Evolutionary conservation across 2,113 vertebrate species (phyloP), one percentile per base, ranked within the genome.

Genomic region (Corythornis madagascariensis): DNA sequence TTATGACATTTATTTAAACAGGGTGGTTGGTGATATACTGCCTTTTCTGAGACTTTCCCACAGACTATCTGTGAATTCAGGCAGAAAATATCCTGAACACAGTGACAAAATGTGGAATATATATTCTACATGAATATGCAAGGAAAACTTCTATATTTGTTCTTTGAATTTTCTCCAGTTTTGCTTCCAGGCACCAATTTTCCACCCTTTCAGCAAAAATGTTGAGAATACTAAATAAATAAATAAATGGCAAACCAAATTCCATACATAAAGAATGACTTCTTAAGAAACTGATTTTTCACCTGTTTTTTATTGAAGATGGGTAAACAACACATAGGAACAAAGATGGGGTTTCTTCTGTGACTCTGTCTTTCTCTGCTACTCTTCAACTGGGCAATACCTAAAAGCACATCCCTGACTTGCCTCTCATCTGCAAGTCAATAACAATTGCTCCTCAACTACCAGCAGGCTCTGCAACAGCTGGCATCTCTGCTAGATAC

Each of bases 131-230:
- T 76, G 50, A 86, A 74, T 67, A 86, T 79, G 55, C 77, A 84
- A 59, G 42, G 29, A 78, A 69, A 90, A 53, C 5, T 55, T 84
- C 75, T 83, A 76, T 66, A 78, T 89, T 69, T 9, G 9, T 67
- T 9, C 48, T 79, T 79, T 70, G n/a, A 87, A 56, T 94, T 92
- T 90, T 84, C 64, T 89, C 47, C 33, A 66, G 0, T 61, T 89
- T 83, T 95, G 5, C 45, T 88, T 90, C 33, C 64, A 93, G 65
- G 40, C n/a, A 90, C 11, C 16, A 50, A 70, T 72, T 91, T 88
- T 92, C n/a, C 55, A 77, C 6, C 11, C 29, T 81, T 88, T 63
- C 60, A 87, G 71, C 20, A 93, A 83, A 92, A 83, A 65, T 12
- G 35, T n/a, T 69, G 18, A 53, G 43, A 79, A 22, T 48, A 40